Conservation (phyloP, 2,113 vertebrate species). For the Phaethornis superciliosus region DNA sequence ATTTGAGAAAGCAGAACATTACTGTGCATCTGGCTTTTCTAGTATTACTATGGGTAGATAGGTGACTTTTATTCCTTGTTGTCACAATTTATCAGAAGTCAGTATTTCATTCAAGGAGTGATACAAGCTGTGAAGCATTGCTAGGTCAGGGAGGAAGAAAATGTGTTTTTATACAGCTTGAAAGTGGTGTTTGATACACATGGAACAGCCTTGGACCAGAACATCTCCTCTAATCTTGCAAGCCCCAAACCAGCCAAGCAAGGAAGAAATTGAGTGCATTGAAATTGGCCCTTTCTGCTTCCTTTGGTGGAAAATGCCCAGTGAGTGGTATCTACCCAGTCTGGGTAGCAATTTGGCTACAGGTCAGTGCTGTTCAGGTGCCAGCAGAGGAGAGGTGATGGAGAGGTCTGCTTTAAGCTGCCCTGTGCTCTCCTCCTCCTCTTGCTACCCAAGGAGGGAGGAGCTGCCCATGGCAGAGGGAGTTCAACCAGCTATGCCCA, state of each 20-base stretch:
- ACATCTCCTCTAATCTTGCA: fast-evolving
- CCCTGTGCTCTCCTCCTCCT: not conserved
- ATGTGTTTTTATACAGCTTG: not conserved
- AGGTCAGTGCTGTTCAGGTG: not conserved
- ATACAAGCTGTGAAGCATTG: not conserved
- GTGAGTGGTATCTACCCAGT: not conserved
- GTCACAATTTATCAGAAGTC: not conserved
- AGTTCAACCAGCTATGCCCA: not conserved
- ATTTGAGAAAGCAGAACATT: not conserved
- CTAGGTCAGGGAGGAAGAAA: not conserved
- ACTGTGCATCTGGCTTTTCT: not conserved
- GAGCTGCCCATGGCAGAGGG: not conserved
- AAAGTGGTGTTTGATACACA: not conserved
- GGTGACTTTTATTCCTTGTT: not conserved
- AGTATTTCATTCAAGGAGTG: fast-evolving
- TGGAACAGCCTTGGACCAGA: not conserved
- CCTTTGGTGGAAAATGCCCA: not conserved
- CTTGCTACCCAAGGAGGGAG: no score
- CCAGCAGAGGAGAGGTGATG: not conserved
- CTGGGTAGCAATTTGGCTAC: fast-evolving
- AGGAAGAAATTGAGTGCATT: not conserved
- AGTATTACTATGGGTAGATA: not conserved
- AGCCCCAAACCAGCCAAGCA: not conserved
- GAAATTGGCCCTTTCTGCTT: not conserved
- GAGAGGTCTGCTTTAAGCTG: not conserved